phyloP scores from a whole-genome alignment of 2,113 vertebrate species.

The Emydura subglobosa region DNA sequence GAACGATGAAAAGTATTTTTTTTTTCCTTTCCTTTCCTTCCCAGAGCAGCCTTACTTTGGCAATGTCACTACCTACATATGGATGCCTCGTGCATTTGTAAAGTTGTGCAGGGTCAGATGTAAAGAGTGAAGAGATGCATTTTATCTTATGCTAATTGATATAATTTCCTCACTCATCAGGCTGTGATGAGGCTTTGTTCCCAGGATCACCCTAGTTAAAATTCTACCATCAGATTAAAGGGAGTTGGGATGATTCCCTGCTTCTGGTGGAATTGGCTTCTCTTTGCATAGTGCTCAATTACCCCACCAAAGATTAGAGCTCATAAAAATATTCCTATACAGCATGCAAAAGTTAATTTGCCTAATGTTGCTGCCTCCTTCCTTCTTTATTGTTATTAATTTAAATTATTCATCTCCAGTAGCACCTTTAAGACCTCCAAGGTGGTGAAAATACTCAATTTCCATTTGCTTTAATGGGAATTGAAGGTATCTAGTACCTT shows the following conservation, averaged over 20 bases:
- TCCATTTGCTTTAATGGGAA: background rate
- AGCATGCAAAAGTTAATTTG: background rate
- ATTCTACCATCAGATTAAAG: background rate
- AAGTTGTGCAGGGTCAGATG: no score
- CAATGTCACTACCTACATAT: no score
- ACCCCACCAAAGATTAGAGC: background rate
- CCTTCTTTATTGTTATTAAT: rapidly evolving
- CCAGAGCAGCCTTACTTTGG: background rate
- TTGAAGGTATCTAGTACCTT: background rate
- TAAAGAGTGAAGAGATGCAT: rapidly evolving
- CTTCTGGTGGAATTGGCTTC: background rate
- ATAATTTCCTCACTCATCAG: background rate
- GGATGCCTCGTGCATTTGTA: background rate
- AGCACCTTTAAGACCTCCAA: background rate
- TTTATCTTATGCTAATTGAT: rapidly evolving
- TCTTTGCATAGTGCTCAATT: background rate
- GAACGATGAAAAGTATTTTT: background rate
- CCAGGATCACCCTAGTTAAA: rapidly evolving
- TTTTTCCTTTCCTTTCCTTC: background rate
- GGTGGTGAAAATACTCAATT: rapidly evolving
- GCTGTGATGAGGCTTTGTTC: rapidly evolving
- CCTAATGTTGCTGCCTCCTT: rapidly evolving
- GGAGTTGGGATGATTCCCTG: background rate
- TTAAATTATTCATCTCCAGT: background rate
- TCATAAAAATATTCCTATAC: background rate